These are phyloP conservation scores for Ips typographus DNA, from an alignment of 1,140 invertebrate genomes.

Conservation along the genomic window DNA sequence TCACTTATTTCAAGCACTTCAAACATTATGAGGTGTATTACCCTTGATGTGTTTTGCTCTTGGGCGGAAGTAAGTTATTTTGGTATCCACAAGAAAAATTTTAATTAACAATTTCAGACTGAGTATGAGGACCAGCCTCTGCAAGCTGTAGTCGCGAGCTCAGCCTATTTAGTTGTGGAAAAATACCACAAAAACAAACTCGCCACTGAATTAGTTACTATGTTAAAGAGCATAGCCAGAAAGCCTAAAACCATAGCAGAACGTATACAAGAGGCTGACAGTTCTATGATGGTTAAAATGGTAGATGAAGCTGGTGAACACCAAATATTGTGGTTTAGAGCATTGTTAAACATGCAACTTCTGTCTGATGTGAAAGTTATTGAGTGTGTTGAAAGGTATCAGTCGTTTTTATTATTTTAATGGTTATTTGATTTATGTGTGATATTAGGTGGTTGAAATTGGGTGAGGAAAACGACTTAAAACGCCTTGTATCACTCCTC, in stretches of 20 bases:
- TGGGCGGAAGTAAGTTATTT: constrained; percentile 48
- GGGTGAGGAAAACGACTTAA: no score
- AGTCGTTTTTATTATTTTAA: no score
- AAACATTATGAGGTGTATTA: constrained; percentile 41
- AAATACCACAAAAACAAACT: constrained; percentile 44
- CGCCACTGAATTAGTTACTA: constrained; percentile 42
- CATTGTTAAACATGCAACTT: constrained; percentile 40
- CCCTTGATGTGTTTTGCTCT: constrained; percentile 44
- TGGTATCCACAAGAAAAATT: constrained; percentile 1
- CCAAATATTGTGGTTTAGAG: constrained; percentile 47
- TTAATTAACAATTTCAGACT: constrained; percentile 33
- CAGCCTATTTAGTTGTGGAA: constrained; percentile 44
- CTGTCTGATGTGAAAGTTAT: constrained; percentile 40
- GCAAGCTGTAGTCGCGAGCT: constrained; percentile 41
- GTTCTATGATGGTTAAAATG: constrained; percentile 40
- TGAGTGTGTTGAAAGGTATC: constrained; percentile 40
- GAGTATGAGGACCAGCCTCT: constrained; percentile 39
- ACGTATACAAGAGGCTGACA: constrained; percentile 42
- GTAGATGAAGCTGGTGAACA: constrained; percentile 42
- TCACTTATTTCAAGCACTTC: constrained; percentile 36
- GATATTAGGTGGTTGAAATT: no score
- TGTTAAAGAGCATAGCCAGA: constrained; percentile 43
- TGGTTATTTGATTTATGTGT: no score
- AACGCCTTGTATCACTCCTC: no score
- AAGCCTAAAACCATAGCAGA: constrained; percentile 47